A percentile compares a stretch with the other conserved stretches of the same genome.
Evolutionary conservation across 2,888 invertebrate species (phyloP).

Genomic region (Neelides folsomi): DNA sequence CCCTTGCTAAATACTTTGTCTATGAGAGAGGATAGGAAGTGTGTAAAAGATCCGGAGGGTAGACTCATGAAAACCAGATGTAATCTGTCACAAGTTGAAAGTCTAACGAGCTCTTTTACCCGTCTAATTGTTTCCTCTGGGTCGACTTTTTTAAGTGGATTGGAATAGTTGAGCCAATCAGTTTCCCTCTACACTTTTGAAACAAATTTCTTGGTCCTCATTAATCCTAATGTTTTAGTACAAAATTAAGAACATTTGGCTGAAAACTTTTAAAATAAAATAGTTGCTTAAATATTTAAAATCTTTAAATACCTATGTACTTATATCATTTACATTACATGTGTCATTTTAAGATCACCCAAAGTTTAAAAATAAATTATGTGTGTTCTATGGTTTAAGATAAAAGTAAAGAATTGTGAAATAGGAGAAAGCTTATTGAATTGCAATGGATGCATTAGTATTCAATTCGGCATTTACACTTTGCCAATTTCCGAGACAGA

Average conservation of each 20-base stretch:
- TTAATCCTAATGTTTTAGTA: neutral
- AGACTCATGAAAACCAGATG: slow-evolving; percentile 21
- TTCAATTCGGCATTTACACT: slow-evolving; percentile 6
- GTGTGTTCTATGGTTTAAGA: too few relatives aligned
- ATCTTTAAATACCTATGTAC: too few relatives aligned
- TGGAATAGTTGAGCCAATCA: neutral
- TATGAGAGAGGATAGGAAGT: neutral
- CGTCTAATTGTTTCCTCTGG: slow-evolving; percentile 31
- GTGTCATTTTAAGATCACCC: too few relatives aligned
- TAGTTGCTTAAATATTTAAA: too few relatives aligned
- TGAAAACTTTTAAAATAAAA: too few relatives aligned
- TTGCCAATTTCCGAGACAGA: neutral
- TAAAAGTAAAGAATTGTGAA: slow-evolving; percentile 6
- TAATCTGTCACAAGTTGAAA: slow-evolving; percentile 21
- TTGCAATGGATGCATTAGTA: slow-evolving; percentile 5
- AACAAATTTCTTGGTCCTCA: too few relatives aligned
- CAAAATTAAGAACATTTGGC: too few relatives aligned
- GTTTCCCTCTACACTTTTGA: neutral
- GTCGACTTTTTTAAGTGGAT: slow-evolving; percentile 15
- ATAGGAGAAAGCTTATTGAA: slow-evolving; percentile 5
- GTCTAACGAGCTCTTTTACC: slow-evolving; percentile 22
- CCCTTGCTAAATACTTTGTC: too few relatives aligned
- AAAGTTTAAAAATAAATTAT: too few relatives aligned
- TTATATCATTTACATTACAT: too few relatives aligned
- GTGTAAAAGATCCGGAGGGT: neutral